A percentile compares a stretch with the other conserved stretches of the same genome.
phyloP scores from a whole-genome alignment of 2,113 vertebrate genomes.

The Nerophis lumbriciformis region DNA sequence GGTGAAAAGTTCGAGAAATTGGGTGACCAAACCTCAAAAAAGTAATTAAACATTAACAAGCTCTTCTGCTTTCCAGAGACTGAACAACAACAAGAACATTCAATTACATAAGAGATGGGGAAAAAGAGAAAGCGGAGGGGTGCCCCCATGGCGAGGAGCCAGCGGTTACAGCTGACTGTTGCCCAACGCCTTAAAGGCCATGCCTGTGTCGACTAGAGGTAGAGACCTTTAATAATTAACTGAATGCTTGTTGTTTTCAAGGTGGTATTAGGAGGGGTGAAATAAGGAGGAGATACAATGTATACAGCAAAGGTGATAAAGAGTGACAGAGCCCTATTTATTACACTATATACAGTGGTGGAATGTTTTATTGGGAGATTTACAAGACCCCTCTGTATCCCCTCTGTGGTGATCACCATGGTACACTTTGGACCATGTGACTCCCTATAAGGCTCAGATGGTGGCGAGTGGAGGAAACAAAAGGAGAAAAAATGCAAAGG shows the following conservation, averaged over 20 bases:
- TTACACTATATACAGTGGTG: conserved; percentile 13
- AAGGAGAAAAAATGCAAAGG: conserved; percentile 29
- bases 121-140: conserved; percentile 20
- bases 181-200: conserved; percentile 27
- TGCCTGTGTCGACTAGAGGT: conserved; percentile 7
- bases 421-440: conserved; percentile 29
- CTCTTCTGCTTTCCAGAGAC: conserved; percentile 43
- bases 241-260: conserved; percentile 7
- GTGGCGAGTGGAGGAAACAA: conserved; percentile 9
- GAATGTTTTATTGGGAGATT: conserved; percentile 41
- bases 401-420: conserved; percentile 54
- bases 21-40: conserved; percentile 26
- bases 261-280: conserved; percentile 2
- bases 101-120: conserved; percentile 40
- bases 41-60: conserved; percentile 36
- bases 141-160: conserved; percentile 22
- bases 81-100: conserved; percentile 54
- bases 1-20: conserved; percentile 5
- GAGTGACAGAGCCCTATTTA: conserved; percentile 14
- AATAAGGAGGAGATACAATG: background rate
- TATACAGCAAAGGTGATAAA: conserved; percentile 10
- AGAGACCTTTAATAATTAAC: conserved; percentile 64
- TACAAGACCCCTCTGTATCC: conserved; percentile 19
- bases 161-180: conserved; percentile 10
- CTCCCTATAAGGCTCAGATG: conserved; percentile 10